A percentile compares a stretch with the other conserved stretches of the same genome.
Evolutionary conservation across 2,797 vertebrate species (phyloP).

Genomic region (Lepilemur septentrionalis): DNA sequence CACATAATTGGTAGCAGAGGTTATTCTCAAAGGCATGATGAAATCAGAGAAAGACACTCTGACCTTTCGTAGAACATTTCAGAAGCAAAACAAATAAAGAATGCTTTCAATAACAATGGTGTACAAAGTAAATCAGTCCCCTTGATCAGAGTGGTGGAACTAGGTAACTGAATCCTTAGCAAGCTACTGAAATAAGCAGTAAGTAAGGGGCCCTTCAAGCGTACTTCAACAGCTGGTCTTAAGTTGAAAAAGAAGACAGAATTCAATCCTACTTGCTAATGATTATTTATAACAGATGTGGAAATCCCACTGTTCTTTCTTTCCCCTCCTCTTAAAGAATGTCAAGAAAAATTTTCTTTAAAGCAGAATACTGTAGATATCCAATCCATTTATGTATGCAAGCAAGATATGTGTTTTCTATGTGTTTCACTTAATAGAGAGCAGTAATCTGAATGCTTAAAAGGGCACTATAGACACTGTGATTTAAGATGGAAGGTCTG

Average conservation of each 20-base stretch:
- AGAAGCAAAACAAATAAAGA: conserved; percentile 70
- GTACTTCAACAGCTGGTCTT: conserved; percentile 56
- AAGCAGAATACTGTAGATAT: conserved; percentile 38
- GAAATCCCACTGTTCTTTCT: neutral
- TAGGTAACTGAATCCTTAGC: conserved; percentile 49
- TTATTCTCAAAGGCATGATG: conserved; percentile 7
- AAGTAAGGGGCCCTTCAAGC: conserved; percentile 59
- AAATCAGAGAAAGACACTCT: conserved; percentile 56
- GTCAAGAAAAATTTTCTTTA: conserved; percentile 51
- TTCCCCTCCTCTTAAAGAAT: conserved; percentile 3
- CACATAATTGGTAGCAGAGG: conserved; percentile 25
- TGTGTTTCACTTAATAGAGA: neutral
- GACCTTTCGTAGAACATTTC: conserved; percentile 54
- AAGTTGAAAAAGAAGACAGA: conserved; percentile 45
- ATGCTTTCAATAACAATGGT: conserved; percentile 63
- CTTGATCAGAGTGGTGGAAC: conserved; percentile 69
- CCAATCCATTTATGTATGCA: conserved; percentile 1
- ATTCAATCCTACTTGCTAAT: conserved; percentile 55
- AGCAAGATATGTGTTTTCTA: conserved; percentile 9
- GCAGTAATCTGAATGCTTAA: neutral
- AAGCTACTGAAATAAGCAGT: conserved; percentile 58
- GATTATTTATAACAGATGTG: conserved; percentile 71
- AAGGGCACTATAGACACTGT: neutral
- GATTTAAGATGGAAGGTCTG: neutral
- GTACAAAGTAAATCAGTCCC: conserved; percentile 22